phyloP scores from a whole-genome alignment of 1,140 invertebrate genomes.

The Leguminivora glycinivorella region DNA sequence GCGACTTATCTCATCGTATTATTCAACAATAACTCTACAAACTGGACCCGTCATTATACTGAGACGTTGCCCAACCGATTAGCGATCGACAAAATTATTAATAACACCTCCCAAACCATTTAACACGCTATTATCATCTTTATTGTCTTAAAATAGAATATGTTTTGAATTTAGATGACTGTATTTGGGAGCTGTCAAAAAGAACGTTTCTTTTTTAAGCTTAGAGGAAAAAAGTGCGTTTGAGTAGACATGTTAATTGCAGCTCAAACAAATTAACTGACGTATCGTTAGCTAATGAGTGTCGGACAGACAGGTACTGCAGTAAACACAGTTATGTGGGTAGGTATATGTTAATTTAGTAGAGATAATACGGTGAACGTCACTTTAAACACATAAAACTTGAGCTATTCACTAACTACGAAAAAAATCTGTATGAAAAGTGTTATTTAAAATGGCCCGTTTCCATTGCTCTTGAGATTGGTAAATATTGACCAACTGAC shows the following conservation, averaged over 20 bases:
- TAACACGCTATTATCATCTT: slow-evolving; percentile 31
- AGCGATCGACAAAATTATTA: slow-evolving; percentile 33
- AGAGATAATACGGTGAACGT: slow-evolving; percentile 12
- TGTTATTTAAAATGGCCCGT: slow-evolving; percentile 37
- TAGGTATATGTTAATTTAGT: neutral
- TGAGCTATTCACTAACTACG: slow-evolving; percentile 26
- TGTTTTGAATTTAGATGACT: neutral
- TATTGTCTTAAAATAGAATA: neutral
- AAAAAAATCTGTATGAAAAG: slow-evolving; percentile 33
- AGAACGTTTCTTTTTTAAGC: slow-evolving; percentile 39
- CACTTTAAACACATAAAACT: neutral
- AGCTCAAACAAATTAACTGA: slow-evolving; percentile 66
- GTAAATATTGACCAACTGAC: neutral
- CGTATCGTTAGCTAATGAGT: slow-evolving; percentile 62
- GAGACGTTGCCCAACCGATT: slow-evolving; percentile 38
- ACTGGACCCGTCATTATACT: slow-evolving; percentile 25
- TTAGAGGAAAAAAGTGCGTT: slow-evolving; percentile 49
- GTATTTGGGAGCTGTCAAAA: slow-evolving; percentile 54
- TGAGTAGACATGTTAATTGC: slow-evolving; percentile 63
- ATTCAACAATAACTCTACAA: slow-evolving; percentile 10
- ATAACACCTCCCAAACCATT: slow-evolving; percentile 27
- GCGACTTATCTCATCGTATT: slow-evolving; percentile 6
- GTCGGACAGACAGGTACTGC: slow-evolving; percentile 38
- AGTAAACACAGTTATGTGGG: neutral
- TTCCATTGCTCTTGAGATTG: neutral